These are phyloP conservation scores for Drosophila ustulata DNA, from an alignment of 2,888 invertebrate species.

Conservation along the genomic window DNA sequence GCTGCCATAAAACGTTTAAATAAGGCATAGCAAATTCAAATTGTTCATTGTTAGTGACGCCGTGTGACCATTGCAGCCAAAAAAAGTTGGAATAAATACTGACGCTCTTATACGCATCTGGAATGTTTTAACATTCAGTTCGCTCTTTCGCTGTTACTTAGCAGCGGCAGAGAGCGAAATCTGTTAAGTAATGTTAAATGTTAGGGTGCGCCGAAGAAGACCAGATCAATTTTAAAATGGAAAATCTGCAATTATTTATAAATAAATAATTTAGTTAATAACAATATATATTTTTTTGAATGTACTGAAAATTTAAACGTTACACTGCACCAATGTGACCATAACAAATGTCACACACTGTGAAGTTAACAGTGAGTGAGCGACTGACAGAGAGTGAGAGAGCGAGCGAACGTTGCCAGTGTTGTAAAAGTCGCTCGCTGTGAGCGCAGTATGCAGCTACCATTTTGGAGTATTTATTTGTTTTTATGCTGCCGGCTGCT, in stretches of 20 bases:
- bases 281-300: too few species aligned
- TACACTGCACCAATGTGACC: conserved; percentile 2
- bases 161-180: neutral
- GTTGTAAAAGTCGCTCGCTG: conserved; percentile 17
- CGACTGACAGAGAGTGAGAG: conserved; percentile 3
- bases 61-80: conserved; percentile 29
- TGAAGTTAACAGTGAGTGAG: conserved; percentile 3
- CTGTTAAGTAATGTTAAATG: neutral
- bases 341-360: neutral
- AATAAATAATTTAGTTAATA: too few species aligned
- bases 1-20: too few species aligned
- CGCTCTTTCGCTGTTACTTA: conserved; percentile 37
- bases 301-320: conserved; percentile 18
- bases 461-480: conserved; percentile 43
- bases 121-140: conserved; percentile 7
- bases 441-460: conserved; percentile 36
- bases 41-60: neutral
- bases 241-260: too few species aligned
- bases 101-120: neutral
- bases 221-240: neutral
- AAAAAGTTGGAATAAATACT: conserved; percentile 17
- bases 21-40: conserved; percentile 4
- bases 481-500: conserved; percentile 26
- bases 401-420: conserved; percentile 11
- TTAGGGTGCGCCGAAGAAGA: neutral